Evolutionary conservation across 2,797 vertebrate species (phyloP).

Genomic region (Halcyon badia): DNA sequence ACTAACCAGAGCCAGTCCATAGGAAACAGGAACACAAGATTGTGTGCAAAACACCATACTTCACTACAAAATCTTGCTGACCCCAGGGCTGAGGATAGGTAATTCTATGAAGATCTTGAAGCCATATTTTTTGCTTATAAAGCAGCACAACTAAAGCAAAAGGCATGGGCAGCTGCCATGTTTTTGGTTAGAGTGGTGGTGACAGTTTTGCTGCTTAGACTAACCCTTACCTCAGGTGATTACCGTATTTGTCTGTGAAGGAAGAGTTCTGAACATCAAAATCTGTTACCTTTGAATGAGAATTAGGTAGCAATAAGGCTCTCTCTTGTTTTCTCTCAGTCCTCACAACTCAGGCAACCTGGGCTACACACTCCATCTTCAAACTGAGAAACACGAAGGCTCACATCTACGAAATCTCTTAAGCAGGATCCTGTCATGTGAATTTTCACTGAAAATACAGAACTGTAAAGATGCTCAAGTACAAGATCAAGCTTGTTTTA

Average conservation of each 20-base stretch:
- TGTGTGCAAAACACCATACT: not conserved
- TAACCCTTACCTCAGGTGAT: not conserved
- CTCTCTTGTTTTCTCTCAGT: not conserved
- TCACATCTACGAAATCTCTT: not conserved
- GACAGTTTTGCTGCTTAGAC: not conserved
- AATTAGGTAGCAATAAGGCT: not conserved
- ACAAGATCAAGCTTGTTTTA: not conserved
- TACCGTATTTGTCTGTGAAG: not conserved
- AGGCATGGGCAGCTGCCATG: accelerated
- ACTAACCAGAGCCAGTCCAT: not conserved
- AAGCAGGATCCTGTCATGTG: not conserved
- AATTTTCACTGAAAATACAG: not conserved
- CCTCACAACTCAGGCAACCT: not conserved
- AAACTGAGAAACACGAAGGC: not conserved
- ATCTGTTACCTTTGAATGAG: not conserved
- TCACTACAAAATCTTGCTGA: not conserved
- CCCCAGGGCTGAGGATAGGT: not conserved
- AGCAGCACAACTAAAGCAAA: not conserved
- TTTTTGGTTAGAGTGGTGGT: not conserved
- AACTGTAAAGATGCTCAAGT: not conserved
- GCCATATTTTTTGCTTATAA: not conserved
- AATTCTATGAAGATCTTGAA: not conserved
- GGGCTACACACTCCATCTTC: not conserved
- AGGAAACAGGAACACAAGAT: not conserved
- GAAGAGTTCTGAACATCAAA: not conserved